These are phyloP conservation scores for Agrilus planipennis DNA, from an alignment of 1,140 invertebrate species.

Conservation along the genomic window DNA sequence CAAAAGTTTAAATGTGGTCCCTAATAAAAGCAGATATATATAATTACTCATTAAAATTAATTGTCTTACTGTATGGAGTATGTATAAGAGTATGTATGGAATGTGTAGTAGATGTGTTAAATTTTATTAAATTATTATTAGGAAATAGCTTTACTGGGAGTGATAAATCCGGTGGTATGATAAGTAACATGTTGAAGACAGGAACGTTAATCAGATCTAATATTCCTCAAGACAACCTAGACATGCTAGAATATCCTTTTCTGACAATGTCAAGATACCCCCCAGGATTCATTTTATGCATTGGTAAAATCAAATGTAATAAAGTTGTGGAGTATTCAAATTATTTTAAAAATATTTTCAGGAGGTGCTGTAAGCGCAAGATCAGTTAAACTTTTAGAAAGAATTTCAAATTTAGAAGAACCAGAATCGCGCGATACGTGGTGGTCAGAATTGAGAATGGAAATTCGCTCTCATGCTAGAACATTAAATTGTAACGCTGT, in stretches of 20 bases:
- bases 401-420: slow-evolving; percentile 72
- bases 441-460: slow-evolving; percentile 92
- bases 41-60: no score
- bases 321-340: no score
- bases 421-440: slow-evolving; percentile 79
- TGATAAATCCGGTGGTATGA: slow-evolving; percentile 35
- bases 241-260: slow-evolving; percentile 91
- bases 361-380: slow-evolving; percentile 77
- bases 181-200: slow-evolving; percentile 19
- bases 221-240: slow-evolving; percentile 35
- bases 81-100: no score
- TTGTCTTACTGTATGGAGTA: no score
- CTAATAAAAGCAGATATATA: no score
- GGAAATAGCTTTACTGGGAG: slow-evolving; percentile 57
- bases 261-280: slow-evolving; percentile 87
- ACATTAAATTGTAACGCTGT: slow-evolving; percentile 89
- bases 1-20: no score
- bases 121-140: slow-evolving; percentile 23
- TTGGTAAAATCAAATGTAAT: slow-evolving; percentile 57
- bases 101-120: background rate
- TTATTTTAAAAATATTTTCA: no score
- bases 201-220: slow-evolving; percentile 20
- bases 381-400: slow-evolving; percentile 78
- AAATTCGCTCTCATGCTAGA: slow-evolving; percentile 83
- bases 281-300: slow-evolving; percentile 72